Percentiles rank a stretch among this genome's conserved stretches.
These are phyloP conservation scores for Poeciliopsis presidionis DNA, from an alignment of 2,797 vertebrate genomes.

Conservation along the genomic window DNA sequence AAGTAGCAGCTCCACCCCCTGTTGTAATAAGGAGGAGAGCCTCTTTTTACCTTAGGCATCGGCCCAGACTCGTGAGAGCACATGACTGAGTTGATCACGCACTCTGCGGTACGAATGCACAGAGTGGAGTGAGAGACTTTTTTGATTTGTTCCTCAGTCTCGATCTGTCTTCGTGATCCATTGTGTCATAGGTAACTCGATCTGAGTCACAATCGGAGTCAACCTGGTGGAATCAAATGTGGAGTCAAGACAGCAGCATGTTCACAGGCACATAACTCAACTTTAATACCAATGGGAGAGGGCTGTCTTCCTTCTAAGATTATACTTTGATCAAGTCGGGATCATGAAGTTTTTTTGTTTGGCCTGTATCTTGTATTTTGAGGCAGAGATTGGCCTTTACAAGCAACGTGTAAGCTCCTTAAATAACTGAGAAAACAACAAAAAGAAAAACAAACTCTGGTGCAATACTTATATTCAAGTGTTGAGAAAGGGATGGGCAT, in stretches of 20 bases:
- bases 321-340: slow-evolving; percentile 5
- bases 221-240: slow-evolving; percentile 88
- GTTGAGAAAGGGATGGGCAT: slow-evolving; percentile 26
- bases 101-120: slow-evolving; percentile 76
- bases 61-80: slow-evolving; percentile 79
- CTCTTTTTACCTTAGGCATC: slow-evolving; percentile 84
- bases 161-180: slow-evolving; percentile 72
- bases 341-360: slow-evolving; percentile 29
- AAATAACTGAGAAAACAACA: slow-evolving; percentile 17
- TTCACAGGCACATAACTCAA: slow-evolving; percentile 76
- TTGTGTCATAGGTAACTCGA: slow-evolving; percentile 79
- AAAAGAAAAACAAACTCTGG: slow-evolving; percentile 24
- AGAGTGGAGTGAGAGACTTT: slow-evolving; percentile 75
- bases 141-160: slow-evolving; percentile 78
- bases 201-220: slow-evolving; percentile 83
- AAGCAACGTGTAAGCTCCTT: slow-evolving; percentile 25
- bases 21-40: slow-evolving; percentile 70
- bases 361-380: slow-evolving; percentile 33
- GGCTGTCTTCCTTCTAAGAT: slow-evolving; percentile 39
- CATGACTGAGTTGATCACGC: slow-evolving; percentile 76
- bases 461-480: slow-evolving; percentile 11
- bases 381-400: slow-evolving; percentile 27
- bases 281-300: slow-evolving; percentile 43
- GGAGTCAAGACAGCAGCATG: slow-evolving; percentile 84
- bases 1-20: slow-evolving; percentile 70